Evolutionary conservation across 1,140 invertebrate genomes (phyloP).

Genomic region (Saccostrea glomerata): DNA sequence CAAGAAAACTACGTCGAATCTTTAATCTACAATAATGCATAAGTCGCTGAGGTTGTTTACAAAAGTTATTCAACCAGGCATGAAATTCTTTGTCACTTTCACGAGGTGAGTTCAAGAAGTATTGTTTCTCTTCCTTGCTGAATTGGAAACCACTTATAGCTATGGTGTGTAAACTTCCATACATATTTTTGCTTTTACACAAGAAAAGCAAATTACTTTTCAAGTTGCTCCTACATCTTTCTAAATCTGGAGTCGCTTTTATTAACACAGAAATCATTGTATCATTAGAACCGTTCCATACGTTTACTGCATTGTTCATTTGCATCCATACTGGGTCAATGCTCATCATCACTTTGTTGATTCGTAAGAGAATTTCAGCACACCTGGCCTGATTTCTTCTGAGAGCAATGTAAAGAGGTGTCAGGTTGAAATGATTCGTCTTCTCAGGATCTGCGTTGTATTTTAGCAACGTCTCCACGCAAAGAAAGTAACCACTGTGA

Average conservation of each 20-base stretch:
- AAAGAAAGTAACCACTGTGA: constrained; percentile 2
- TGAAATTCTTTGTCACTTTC: constrained; percentile 43
- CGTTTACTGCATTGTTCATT: background rate
- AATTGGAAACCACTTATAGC: constrained; percentile 2
- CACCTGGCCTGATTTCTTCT: constrained; percentile 36
- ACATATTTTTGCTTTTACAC: constrained; percentile 41
- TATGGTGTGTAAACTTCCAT: constrained; percentile 17
- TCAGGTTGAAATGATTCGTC: constrained; percentile 48
- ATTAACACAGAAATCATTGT: constrained; percentile 40
- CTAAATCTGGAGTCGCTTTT: constrained; percentile 44
- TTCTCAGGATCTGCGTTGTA: constrained; percentile 47
- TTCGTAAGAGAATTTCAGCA: constrained; percentile 38
- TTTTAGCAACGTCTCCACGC: constrained; percentile 48
- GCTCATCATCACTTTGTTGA: constrained; percentile 17
- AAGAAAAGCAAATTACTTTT: constrained; percentile 28
- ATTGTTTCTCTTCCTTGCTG: background rate
- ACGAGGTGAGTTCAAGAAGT: constrained; percentile 7
- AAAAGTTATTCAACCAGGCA: constrained; percentile 46
- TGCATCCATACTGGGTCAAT: constrained; percentile 46
- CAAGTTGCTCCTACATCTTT: constrained; percentile 39
- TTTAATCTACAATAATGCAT: constrained; percentile 44
- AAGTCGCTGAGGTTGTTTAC: constrained; percentile 13
- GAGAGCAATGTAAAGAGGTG: constrained; percentile 37
- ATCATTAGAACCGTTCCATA: constrained; percentile 46
- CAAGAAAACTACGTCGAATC: constrained; percentile 41